Evolutionary conservation across 1,140 invertebrate species (phyloP).

Genomic region (Cydia pomonella): DNA sequence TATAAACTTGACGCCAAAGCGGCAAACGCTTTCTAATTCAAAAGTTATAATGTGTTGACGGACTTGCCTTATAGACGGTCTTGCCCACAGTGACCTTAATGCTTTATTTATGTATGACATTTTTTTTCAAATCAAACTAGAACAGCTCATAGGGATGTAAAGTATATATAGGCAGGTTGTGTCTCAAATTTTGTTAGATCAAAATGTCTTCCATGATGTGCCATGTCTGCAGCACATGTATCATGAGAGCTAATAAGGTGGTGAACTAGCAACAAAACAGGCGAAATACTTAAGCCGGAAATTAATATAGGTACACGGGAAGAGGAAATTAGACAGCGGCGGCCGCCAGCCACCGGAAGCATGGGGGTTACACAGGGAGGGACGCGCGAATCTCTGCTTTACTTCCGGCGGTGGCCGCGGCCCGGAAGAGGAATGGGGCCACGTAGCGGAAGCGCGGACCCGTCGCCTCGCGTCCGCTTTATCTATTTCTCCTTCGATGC

Average conservation of each 20-base stretch:
- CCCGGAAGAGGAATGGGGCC: constrained; percentile 60
- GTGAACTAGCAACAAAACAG: constrained; percentile 60
- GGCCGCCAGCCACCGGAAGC: constrained; percentile 61
- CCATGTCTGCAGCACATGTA: neutral
- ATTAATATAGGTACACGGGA: constrained; percentile 63
- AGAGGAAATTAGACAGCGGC: constrained; percentile 70
- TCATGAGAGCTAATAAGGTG: neutral
- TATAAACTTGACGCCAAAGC: no score
- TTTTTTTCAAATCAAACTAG: no score
- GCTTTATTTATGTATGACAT: no score
- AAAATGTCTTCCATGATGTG: neutral
- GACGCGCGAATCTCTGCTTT: constrained; percentile 60
- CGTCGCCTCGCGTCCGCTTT: constrained; percentile 34
- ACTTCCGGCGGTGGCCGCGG: constrained; percentile 61
- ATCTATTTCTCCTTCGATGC: constrained; percentile 18
- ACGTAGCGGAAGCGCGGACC: constrained; percentile 41
- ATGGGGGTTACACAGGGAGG: constrained; percentile 48
- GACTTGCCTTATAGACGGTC: no score
- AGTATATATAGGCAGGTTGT: no score
- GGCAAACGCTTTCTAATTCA: no score
- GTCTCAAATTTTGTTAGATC: no score
- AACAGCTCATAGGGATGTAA: no score
- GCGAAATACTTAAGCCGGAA: constrained; percentile 65
- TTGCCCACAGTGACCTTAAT: no score
- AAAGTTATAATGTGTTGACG: no score